phyloP scores from a whole-genome alignment of 1,140 invertebrate species.

The Calycopis cecrops region DNA sequence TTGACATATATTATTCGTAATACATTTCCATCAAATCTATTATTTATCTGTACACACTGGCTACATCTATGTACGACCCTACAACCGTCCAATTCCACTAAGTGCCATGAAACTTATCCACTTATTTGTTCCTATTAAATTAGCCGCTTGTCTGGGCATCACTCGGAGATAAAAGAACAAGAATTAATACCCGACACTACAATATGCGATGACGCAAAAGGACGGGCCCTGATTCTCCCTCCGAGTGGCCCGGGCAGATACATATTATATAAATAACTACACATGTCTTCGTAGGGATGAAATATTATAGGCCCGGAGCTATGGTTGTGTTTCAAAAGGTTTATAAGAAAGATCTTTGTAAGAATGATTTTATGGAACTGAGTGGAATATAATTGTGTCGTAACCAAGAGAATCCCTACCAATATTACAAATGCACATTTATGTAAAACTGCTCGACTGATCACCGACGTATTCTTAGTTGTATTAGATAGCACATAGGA shows the following conservation, averaged over 20 bases:
- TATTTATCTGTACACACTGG: no score
- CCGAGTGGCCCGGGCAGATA: background rate
- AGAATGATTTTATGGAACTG: no score
- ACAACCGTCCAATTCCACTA: constrained; percentile 5
- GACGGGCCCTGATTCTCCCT: background rate
- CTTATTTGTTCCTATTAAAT: constrained; percentile 9
- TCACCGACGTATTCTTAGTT: no score
- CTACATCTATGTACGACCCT: background rate
- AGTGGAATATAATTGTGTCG: background rate
- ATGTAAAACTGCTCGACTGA: no score
- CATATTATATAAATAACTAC: no score
- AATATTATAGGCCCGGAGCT: background rate
- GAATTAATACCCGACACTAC: constrained; percentile 12
- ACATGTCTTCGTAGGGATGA: background rate
- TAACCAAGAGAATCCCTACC: no score
- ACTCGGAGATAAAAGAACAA: constrained; percentile 1
- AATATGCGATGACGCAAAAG: constrained; percentile 6
- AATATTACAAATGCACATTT: no score
- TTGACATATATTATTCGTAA: no score
- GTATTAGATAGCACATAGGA: no score
- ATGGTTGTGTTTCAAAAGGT: background rate
- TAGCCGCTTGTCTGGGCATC: constrained; percentile 1
- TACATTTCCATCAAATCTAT: no score
- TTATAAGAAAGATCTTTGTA: background rate
- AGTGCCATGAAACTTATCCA: constrained; percentile 1